Base-by-base conservation (phyloP, 1,140 invertebrate species). In the Zophobas morio region DNA sequence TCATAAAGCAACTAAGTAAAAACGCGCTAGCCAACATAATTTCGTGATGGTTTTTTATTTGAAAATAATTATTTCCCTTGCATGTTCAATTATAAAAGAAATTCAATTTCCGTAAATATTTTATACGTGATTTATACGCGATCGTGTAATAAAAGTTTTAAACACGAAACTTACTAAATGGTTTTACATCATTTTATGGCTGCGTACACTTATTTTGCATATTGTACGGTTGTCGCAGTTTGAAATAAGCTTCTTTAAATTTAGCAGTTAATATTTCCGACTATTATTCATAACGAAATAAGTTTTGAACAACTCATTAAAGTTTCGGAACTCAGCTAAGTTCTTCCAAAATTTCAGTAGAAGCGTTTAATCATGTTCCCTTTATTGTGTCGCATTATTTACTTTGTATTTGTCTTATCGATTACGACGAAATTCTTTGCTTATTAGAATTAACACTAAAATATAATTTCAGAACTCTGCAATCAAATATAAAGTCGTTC, bases 41-140 rank as follows among this genome's bases (percentile, higher is more conserved):
- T 35, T 60, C 60, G 60, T 66, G 60, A 66, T 66, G 60, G 60
- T 42, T 66, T 66, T 66, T 66, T 66, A 66, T 42, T 66, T 20
- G 20, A 40, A 66, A 40, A 39, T 42, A 66, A 66, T 66, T 66
- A 66, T 66, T 66, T 66, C 42, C 60, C 39, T 66, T 46, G 60
- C 60, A 66, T 66, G 60, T 66, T 42, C 20, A 66, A 66, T 66
- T 66, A 66, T 39, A 40, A 42, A 66, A 40, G 60, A 40, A 66
- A 66, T 66, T 66, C 60, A 66, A 66, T 66, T 66, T 66, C 60
- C 60, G 36, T 20, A 66, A 36, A 66, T 33, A 40, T 46, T 32
- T 40, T 66, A 66, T 46, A 42, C 60, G 56, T 60, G 56, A 60
- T 60, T 56, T 56, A 56, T 56, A 56, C 53, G 34, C 20, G 37